Evolutionary conservation across 2,113 vertebrate genomes (phyloP).

Genomic region (Plecturocebus donacophilus): DNA sequence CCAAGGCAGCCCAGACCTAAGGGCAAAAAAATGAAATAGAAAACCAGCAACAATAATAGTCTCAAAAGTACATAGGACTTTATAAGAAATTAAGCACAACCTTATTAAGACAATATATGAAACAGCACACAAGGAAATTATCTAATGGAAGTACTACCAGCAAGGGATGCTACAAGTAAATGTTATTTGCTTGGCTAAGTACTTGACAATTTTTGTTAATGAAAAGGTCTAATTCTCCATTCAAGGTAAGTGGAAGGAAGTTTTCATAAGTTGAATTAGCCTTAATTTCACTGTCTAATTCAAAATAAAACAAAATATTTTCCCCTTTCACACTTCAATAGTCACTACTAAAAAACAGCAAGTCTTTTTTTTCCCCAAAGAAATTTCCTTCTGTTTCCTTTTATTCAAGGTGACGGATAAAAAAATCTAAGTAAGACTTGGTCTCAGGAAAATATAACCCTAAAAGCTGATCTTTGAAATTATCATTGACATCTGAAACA

Average conservation of each 20-base stretch:
- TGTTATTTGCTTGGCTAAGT: constrained; percentile 29
- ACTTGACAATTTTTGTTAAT: neutral
- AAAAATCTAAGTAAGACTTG: neutral
- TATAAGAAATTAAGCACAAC: neutral
- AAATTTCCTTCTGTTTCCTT: constrained; percentile 27
- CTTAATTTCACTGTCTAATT: neutral
- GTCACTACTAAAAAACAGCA: neutral
- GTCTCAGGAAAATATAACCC: neutral
- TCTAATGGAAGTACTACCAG: neutral
- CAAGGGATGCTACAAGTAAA: neutral
- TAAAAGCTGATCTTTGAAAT: constrained; percentile 41
- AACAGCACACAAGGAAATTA: neutral
- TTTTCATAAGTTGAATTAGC: constrained; percentile 20
- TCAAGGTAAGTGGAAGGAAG: neutral
- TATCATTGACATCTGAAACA: constrained; percentile 36
- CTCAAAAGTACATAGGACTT: neutral
- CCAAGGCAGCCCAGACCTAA: constrained; percentile 90
- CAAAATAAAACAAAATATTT: constrained; percentile 11
- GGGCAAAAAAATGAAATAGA: constrained; percentile 46
- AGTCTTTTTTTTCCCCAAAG: constrained; percentile 42
- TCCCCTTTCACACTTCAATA: neutral
- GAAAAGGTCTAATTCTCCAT: constrained; percentile 34
- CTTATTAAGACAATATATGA: neutral
- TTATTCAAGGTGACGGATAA: neutral
- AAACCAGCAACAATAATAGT: neutral